Conservation (phyloP, 2,797 vertebrate genomes). For the Oreortyx pictus region DNA sequence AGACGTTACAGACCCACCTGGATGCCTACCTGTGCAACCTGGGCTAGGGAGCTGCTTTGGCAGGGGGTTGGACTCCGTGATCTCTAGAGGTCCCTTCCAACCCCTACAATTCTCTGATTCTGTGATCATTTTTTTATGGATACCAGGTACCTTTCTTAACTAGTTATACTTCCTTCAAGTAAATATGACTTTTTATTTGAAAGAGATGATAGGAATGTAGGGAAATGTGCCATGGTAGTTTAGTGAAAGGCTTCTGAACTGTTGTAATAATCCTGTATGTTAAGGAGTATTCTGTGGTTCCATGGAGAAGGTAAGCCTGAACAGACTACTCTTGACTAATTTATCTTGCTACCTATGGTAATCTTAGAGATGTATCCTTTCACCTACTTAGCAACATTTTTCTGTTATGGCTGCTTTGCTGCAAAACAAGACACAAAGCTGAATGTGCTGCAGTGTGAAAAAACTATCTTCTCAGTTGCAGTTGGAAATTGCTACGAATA, state of each 20-base stretch:
- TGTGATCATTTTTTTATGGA: not conserved
- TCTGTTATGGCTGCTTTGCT: not conserved
- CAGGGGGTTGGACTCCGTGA: no score
- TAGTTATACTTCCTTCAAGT: not conserved
- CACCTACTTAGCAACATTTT: not conserved
- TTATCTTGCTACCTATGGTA: not conserved
- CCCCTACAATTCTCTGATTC: no score
- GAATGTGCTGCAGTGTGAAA: not conserved
- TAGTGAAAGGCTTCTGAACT: not conserved
- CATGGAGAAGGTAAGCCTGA: not conserved
- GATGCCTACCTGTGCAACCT: no score
- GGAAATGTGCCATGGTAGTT: not conserved
- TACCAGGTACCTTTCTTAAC: not conserved
- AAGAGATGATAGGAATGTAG: not conserved
- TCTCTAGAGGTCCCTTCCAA: no score
- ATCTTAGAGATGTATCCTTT: not conserved
- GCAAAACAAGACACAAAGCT: not conserved
- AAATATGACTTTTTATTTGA: not conserved
- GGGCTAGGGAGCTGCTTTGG: no score
- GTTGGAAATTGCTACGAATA: not conserved
- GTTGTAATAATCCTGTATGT: not conserved
- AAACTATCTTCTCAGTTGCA: not conserved
- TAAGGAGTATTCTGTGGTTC: not conserved
- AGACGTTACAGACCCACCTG: no score
- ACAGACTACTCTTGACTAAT: not conserved